Percentiles rank a stretch among this genome's conserved stretches.
Conservation (phyloP, 2,888 invertebrate species). For the Cyclophora punctaria region DNA sequence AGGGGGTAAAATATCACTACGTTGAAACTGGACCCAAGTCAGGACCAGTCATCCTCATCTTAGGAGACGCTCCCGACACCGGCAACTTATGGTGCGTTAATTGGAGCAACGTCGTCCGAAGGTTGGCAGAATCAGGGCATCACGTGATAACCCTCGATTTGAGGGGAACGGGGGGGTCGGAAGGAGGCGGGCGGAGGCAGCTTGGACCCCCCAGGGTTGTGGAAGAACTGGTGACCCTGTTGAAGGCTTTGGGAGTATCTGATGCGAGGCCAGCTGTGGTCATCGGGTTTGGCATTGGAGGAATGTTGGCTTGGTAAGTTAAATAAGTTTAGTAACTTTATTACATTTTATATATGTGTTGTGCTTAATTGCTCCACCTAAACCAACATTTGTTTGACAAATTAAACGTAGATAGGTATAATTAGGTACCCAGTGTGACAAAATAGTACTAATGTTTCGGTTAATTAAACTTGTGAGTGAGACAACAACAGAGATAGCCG, state of each 20-base stretch:
- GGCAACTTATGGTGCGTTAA: conserved; percentile 50
- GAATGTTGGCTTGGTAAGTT: conserved; percentile 64
- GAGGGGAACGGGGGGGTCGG: conserved; percentile 62
- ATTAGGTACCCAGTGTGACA: too few species aligned
- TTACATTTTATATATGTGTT: too few species aligned
- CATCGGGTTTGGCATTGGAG: conserved; percentile 64
- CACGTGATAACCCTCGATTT: conserved; percentile 59
- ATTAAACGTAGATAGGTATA: too few species aligned
- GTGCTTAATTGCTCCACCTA: too few species aligned
- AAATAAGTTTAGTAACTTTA: not conserved
- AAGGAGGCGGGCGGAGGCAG: conserved; percentile 47
- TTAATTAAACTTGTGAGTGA: too few species aligned
- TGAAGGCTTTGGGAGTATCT: conserved; percentile 53
- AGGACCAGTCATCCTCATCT: conserved; percentile 48
- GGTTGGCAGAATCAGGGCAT: conserved; percentile 45
- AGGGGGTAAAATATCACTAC: conserved; percentile 70
- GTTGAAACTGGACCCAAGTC: conserved; percentile 58
- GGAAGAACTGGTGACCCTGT: conserved; percentile 46
- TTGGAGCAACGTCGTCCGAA: conserved; percentile 47
- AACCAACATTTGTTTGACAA: too few species aligned
- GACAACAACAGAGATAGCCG: too few species aligned
- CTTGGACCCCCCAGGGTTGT: conserved; percentile 55
- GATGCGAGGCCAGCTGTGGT: conserved; percentile 47
- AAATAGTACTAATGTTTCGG: too few species aligned
- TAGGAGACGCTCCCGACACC: conserved; percentile 59